A percentile compares a stretch with the other conserved stretches of the same genome.
These are phyloP conservation scores for Callitettix versicolor DNA, from an alignment of 1,140 invertebrate genomes.

Conservation along the genomic window DNA sequence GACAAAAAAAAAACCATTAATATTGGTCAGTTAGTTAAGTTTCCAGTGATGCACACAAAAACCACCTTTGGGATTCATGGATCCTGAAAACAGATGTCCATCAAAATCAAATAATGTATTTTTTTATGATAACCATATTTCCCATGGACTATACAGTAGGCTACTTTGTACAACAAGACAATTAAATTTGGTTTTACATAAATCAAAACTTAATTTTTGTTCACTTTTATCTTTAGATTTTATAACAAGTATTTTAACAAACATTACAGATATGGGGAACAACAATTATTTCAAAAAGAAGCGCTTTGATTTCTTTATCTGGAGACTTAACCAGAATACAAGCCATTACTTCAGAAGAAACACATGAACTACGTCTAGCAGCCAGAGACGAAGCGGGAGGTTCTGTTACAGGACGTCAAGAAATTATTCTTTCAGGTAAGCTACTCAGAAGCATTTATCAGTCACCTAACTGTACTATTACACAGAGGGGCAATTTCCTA, in stretches of 20 bases:
- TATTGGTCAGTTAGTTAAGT: too few species aligned
- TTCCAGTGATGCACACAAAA: too few species aligned
- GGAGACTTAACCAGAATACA: constrained; percentile 28
- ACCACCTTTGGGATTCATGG: too few species aligned
- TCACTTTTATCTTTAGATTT: too few species aligned
- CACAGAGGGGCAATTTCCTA: not conserved
- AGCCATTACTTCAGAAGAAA: constrained; percentile 38
- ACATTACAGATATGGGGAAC: constrained; percentile 18
- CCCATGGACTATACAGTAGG: too few species aligned
- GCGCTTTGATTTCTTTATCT: constrained; percentile 33
- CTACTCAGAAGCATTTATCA: not conserved
- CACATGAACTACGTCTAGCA: constrained; percentile 39
- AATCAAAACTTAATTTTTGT: too few species aligned
- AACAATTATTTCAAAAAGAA: constrained; percentile 32
- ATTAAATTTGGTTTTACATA: too few species aligned
- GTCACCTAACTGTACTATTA: not conserved
- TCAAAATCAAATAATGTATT: too few species aligned
- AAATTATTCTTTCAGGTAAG: constrained; percentile 33
- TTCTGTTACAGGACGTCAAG: constrained; percentile 35
- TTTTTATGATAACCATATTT: too few species aligned
- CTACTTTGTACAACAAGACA: too few species aligned
- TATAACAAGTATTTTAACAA: not conserved
- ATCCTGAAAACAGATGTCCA: too few species aligned
- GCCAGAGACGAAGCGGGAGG: constrained; percentile 43
- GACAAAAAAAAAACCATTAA: too few species aligned